These are phyloP conservation scores for Cossypha dichroa DNA, from an alignment of 2,797 vertebrate genomes.

Conservation along the genomic window DNA sequence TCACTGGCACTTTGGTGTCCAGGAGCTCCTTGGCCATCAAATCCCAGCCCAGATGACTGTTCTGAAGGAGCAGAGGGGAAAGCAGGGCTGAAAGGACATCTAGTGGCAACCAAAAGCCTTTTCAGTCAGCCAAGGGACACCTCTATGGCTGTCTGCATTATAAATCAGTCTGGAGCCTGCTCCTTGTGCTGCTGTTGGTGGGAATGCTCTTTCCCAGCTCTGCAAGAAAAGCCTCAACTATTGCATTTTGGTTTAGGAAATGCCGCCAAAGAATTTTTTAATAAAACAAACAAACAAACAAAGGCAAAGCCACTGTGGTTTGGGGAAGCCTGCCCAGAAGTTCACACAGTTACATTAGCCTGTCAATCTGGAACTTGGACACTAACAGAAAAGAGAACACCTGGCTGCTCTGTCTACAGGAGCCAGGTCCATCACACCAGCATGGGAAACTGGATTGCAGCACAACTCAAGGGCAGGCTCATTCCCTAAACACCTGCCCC, in stretches of 20 bases:
- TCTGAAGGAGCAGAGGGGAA: neutral
- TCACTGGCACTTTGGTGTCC: rapidly evolving
- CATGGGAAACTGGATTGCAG: neutral
- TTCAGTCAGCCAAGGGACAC: neutral
- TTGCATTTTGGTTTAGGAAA: neutral
- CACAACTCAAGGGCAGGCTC: neutral
- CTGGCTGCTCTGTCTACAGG: neutral
- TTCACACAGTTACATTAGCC: rapidly evolving
- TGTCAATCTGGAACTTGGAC: rapidly evolving
- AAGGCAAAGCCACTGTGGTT: neutral
- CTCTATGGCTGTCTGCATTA: rapidly evolving
- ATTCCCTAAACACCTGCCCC: neutral
- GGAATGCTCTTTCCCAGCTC: neutral
- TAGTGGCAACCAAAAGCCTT: slow-evolving; percentile 20
- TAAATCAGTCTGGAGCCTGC: neutral
- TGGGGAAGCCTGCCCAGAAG: neutral
- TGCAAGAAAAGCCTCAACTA: neutral
- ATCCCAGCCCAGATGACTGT: neutral
- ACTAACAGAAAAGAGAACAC: no score
- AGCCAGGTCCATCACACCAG: rapidly evolving
- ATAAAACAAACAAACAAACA: rapidly evolving
- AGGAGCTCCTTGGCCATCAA: neutral
- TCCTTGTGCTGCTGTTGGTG: rapidly evolving
- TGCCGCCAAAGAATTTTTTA: neutral
- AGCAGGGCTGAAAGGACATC: slow-evolving; percentile 60